Evolutionary conservation across 2,797 vertebrate species (phyloP).

Genomic region (Gallinago solitaria): DNA sequence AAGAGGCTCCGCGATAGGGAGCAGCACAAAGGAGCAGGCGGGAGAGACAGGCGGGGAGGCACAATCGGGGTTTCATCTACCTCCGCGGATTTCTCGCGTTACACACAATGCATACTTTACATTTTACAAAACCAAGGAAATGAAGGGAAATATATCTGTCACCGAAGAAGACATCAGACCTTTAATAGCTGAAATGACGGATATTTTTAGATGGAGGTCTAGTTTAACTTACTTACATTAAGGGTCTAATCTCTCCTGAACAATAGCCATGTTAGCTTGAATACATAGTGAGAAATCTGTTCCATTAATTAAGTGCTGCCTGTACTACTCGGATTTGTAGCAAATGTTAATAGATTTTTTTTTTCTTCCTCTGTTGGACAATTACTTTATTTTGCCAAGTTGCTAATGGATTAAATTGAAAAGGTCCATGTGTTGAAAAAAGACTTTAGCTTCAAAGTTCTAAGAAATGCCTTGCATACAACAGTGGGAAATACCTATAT

Average conservation of each 20-base stretch:
- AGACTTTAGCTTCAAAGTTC: constrained; percentile 41
- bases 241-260: constrained; percentile 70
- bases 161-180: constrained; percentile 64
- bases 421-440: background rate
- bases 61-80: constrained; percentile 74
- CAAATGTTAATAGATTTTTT: constrained; percentile 70
- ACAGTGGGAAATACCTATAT: constrained; percentile 45
- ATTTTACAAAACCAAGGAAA: constrained; percentile 75
- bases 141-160: constrained; percentile 75
- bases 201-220: constrained; percentile 74
- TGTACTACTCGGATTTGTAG: constrained; percentile 58
- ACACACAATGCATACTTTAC: constrained; percentile 71
- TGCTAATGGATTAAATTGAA: constrained; percentile 67
- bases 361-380: constrained; percentile 62
- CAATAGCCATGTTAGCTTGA: constrained; percentile 66
- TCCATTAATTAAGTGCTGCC: constrained; percentile 74
- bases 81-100: constrained; percentile 61
- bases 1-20: constrained; percentile 43
- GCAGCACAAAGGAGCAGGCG: constrained; percentile 59
- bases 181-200: constrained; percentile 69
- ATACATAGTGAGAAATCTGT: constrained; percentile 65
- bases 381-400: constrained; percentile 71
- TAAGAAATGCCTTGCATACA: constrained; percentile 39
- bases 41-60: constrained; percentile 66
- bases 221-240: constrained; percentile 69